Evolutionary conservation across 2,888 invertebrate species (phyloP).

Genomic region (Nephrotoma appendiculata): DNA sequence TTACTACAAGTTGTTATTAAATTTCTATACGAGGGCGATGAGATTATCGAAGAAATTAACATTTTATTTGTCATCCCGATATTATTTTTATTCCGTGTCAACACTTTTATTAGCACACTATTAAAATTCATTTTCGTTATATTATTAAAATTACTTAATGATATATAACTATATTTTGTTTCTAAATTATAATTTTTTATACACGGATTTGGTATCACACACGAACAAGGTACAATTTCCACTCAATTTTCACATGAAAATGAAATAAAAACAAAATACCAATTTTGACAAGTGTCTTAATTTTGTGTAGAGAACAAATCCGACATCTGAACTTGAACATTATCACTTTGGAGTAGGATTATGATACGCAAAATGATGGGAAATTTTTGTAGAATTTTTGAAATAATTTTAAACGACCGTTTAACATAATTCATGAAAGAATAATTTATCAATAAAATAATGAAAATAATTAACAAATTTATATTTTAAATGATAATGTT

Average conservation of each 20-base stretch:
- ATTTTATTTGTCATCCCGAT: neutral
- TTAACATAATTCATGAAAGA: too few species aligned
- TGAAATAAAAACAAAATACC: neutral
- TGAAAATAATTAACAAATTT: too few species aligned
- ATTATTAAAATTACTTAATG: neutral
- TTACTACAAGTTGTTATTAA: neutral
- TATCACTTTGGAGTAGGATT: neutral
- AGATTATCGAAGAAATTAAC: neutral
- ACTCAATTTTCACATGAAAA: neutral
- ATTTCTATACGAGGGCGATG: neutral
- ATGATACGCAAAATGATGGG: neutral
- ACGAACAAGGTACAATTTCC: neutral
- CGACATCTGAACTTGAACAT: neutral
- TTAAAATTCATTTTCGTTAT: neutral
- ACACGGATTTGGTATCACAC: neutral
- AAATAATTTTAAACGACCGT: neutral
- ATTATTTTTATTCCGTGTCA: neutral
- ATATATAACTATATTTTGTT: neutral
- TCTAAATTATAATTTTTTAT: neutral
- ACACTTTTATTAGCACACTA: neutral
- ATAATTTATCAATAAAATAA: too few species aligned
- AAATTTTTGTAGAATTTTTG: neutral
- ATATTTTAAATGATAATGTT: too few species aligned
- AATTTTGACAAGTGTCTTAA: neutral
- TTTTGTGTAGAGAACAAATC: neutral